Conservation (phyloP, 2,113 vertebrate genomes). For the Rhynchomys soricoides region DNA sequence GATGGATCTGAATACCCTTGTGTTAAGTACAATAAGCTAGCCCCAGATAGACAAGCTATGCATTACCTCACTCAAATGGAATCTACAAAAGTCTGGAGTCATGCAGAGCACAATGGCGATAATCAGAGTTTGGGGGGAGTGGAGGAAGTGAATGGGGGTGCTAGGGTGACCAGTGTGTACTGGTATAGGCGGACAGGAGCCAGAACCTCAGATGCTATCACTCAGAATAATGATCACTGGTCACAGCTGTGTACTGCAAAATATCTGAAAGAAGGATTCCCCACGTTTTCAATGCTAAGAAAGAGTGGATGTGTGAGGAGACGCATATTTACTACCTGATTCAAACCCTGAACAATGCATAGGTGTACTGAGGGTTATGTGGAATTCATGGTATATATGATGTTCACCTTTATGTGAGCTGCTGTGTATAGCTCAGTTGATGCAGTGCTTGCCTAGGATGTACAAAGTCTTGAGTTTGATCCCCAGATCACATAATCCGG, state of each 20-base stretch:
- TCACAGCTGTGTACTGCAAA: not conserved
- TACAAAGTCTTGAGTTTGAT: not conserved
- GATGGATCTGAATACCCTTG: not conserved
- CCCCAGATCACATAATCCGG: no score
- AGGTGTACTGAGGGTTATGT: not conserved
- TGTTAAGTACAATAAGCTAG: not conserved
- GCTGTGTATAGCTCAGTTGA: not conserved
- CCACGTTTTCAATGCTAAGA: not conserved
- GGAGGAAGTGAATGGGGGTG: rapidly evolving
- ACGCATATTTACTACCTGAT: not conserved
- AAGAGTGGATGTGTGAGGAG: not conserved
- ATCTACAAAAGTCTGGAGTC: not conserved
- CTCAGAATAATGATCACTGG: no score
- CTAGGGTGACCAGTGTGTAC: rapidly evolving
- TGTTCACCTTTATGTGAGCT: not conserved
- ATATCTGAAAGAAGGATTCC: not conserved
- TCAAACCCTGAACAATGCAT: not conserved
- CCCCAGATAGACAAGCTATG: not conserved
- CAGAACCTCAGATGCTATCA: no score
- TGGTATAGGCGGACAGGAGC: no score
- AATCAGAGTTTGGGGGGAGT: not conserved
- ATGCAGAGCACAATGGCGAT: not conserved
- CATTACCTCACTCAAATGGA: not conserved
- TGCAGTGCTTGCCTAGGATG: not conserved
- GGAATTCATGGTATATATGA: not conserved